These are phyloP conservation scores for Brachionichthys hirsutus DNA, from an alignment of 2,113 vertebrate genomes.

Conservation along the genomic window DNA sequence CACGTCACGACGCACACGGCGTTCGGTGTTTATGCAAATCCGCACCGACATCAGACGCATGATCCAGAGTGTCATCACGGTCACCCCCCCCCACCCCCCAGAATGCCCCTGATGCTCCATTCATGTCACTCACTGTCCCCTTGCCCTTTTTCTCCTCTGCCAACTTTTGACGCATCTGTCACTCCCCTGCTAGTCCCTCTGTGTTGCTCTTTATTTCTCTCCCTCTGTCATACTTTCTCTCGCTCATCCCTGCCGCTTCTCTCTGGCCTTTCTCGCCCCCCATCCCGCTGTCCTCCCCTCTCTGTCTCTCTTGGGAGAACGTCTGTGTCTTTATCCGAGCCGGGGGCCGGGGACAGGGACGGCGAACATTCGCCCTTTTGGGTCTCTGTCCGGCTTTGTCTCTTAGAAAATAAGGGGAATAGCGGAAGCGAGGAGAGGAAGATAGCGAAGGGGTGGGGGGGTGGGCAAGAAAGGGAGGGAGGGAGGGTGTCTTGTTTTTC, in stretches of 20 bases:
- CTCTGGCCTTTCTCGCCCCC: conserved; percentile 60
- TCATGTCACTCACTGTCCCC: conserved; percentile 57
- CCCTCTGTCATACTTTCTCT: conserved; percentile 1
- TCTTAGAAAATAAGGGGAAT: conserved; percentile 23
- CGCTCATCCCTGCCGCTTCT: conserved; percentile 35
- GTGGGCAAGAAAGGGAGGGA: conserved; percentile 5
- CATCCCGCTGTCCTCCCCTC: conserved; percentile 40
- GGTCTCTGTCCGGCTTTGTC: conserved; percentile 63
- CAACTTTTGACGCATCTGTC: conserved; percentile 63
- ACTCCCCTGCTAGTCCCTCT: conserved; percentile 45
- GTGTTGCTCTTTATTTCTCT: not conserved
- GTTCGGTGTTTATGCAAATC: conserved; percentile 57
- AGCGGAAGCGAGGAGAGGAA: not conserved
- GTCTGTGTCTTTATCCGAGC: conserved; percentile 68
- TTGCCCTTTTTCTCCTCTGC: conserved; percentile 54
- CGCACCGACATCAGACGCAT: conserved; percentile 24
- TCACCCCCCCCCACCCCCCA: conserved; percentile 46
- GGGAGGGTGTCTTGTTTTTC: conserved; percentile 42
- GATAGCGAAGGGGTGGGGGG: not conserved
- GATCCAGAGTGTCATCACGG: conserved; percentile 44
- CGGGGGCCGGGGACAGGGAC: conserved; percentile 38
- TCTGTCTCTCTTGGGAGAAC: conserved; percentile 44
- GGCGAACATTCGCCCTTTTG: conserved; percentile 62
- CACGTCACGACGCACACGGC: conserved; percentile 21
- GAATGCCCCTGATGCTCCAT: conserved; percentile 40